A percentile compares a stretch with the other conserved stretches of the same genome.
Evolutionary conservation across 2,888 invertebrate genomes (phyloP).

Genomic region (Geotrupes spiniger): DNA sequence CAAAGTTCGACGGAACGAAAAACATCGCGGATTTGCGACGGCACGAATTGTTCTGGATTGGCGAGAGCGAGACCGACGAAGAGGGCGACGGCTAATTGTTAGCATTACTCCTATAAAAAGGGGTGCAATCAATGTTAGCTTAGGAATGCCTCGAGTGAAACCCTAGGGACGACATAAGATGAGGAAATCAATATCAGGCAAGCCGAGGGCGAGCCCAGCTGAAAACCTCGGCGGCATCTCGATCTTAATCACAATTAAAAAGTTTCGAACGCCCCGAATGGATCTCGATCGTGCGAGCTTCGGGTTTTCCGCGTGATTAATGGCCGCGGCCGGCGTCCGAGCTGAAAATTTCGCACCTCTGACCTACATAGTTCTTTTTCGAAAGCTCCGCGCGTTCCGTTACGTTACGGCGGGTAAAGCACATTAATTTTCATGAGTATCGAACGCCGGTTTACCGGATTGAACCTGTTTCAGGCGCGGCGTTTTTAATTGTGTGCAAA

Average conservation of each 20-base stretch:
- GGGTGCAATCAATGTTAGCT: constrained; percentile 31
- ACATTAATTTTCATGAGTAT: constrained; percentile 20
- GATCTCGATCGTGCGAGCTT: background rate
- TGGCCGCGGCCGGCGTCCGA: constrained; percentile 1
- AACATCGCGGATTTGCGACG: no score
- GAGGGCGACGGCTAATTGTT: background rate
- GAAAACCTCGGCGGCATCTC: constrained; percentile 24
- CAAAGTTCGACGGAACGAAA: no score
- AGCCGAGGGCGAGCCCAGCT: constrained; percentile 29
- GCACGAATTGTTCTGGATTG: no score
- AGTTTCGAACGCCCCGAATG: constrained; percentile 17
- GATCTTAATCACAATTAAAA: constrained; percentile 27
- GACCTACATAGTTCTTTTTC: background rate
- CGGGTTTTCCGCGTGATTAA: constrained; percentile 4
- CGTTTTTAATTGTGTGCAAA: constrained; percentile 8
- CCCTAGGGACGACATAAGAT: constrained; percentile 31
- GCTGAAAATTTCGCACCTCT: background rate
- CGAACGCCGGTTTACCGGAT: constrained; percentile 16
- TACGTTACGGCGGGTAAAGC: constrained; percentile 3
- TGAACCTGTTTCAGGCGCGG: constrained; percentile 20
- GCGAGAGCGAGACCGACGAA: no score
- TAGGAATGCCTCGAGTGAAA: constrained; percentile 29
- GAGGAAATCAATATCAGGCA: constrained; percentile 35
- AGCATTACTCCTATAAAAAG: constrained; percentile 7
- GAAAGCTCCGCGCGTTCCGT: background rate